These are phyloP conservation scores for Takifugu bimaculatus DNA, from an alignment of 2,113 vertebrate genomes.

Conservation along the genomic window DNA sequence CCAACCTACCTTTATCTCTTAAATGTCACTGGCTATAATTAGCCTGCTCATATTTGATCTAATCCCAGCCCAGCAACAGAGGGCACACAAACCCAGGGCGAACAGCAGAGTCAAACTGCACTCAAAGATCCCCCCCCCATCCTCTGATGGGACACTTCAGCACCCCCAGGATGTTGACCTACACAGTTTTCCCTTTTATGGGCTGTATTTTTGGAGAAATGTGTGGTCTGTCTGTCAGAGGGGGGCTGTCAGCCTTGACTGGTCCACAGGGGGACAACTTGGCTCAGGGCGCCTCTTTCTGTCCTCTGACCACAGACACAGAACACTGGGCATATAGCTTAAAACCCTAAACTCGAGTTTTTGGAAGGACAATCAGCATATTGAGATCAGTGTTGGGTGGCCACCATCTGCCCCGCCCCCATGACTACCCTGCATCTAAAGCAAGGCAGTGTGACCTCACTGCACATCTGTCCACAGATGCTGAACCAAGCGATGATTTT, in stretches of 20 bases:
- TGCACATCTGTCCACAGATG: too few species aligned
- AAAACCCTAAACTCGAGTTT: slow-evolving; percentile 23
- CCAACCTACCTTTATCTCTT: slow-evolving; percentile 50
- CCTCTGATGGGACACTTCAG: neutral
- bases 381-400: too few species aligned
- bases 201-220: slow-evolving; percentile 11
- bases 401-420: too few species aligned
- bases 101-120: too few species aligned
- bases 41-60: slow-evolving; percentile 47
- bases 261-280: neutral
- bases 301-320: slow-evolving; percentile 14
- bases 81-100: neutral
- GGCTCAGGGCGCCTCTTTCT: slow-evolving; percentile 23
- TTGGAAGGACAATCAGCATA: too few species aligned
- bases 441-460: too few species aligned
- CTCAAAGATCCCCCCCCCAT: neutral
- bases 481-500: too few species aligned
- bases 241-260: slow-evolving; percentile 11
- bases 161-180: neutral
- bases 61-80: slow-evolving; percentile 27
- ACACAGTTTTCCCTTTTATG: neutral
- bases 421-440: too few species aligned
- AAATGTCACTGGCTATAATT: slow-evolving; percentile 64
- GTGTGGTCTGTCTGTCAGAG: slow-evolving; percentile 11
- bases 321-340: slow-evolving; percentile 54